Percentiles rank a stretch among this genome's conserved stretches.
phyloP scores from a whole-genome alignment of 2,888 invertebrate genomes.

The Belgica antarctica region DNA sequence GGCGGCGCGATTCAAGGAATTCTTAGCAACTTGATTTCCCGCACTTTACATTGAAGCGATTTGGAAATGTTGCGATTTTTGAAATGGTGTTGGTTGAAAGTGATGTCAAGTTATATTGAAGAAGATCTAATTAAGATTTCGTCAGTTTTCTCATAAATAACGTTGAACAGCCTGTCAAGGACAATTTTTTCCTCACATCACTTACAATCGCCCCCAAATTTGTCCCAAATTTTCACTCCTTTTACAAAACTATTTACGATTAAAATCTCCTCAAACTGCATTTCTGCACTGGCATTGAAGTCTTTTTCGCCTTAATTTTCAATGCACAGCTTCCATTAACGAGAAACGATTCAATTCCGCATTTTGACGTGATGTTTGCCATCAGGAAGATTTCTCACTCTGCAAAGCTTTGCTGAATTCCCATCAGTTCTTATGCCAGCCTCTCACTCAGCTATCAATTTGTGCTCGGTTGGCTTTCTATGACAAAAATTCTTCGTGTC shows the following conservation, averaged over 20 bases:
- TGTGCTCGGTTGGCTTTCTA: slow-evolving; percentile 45
- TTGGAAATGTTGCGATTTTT: neutral
- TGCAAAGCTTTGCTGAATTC: slow-evolving; percentile 1
- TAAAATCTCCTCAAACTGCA: neutral
- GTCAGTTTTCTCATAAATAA: no score
- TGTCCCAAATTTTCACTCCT: no score
- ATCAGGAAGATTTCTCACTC: slow-evolving; percentile 20
- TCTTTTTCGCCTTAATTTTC: slow-evolving; percentile 17
- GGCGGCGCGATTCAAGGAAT: neutral
- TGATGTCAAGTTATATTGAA: no score
- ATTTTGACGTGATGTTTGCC: neutral
- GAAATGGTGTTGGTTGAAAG: neutral
- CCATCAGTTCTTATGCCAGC: no score
- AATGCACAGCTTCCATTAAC: slow-evolving; percentile 34
- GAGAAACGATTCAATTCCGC: slow-evolving; percentile 19
- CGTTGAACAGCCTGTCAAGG: no score
- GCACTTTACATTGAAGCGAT: neutral
- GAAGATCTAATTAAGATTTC: no score
- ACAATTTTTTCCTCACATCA: no score
- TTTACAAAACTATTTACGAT: no score
- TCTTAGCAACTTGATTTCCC: neutral
- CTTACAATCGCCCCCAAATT: no score
- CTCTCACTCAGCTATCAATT: neutral
- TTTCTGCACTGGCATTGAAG: slow-evolving; percentile 27
- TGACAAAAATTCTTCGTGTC: slow-evolving; percentile 46